Evolutionary conservation across 2,888 invertebrate genomes (phyloP), one percentile per base, ranked within the genome.

Genomic region (Metallyticus violacea): DNA sequence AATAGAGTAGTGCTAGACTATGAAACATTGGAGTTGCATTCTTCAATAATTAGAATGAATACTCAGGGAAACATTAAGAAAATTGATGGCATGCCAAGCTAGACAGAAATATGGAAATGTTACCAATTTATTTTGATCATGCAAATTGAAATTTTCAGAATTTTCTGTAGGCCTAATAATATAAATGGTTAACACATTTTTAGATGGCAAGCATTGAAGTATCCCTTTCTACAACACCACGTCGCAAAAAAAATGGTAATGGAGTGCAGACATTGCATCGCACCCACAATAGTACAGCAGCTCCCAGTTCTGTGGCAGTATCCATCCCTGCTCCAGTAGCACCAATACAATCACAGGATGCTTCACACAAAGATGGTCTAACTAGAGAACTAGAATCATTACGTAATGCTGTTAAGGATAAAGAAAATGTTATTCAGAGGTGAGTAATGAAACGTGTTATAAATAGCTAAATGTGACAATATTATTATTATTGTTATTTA

Each of bases 191-290:
- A 15, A 40, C 15, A 6, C 22, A 7, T 62, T 90, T 91, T 26
- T 90, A 97, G 96, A 97, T 97, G 96, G 96, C 97, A 87, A 96
- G 95, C 90, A 96, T 97, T 90, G 97, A 97, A 91, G 96, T 97
- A 85, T 97, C 97, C 1, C 92, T 97, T 89, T 95, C 94, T 81
- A 94, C 93, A 86, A 93, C 94, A n/a, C 94, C 94, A 1, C 91
- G 94, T 85, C 92, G 95, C 22, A 90, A 90, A 88, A 94, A 95
- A 87, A 93, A 94, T 81, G 90, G 89, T 87, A 92, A 93, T 87
- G 85, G 86, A 87, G 40, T 82, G 87, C 82, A 77, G 90, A 91
- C 86, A 91, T 91, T 15, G 79, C 88, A 40, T 29, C 40, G 85
- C 25, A 79, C 28, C 40, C 30, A 81, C 22, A 79, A 79, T 79